These are phyloP conservation scores for Tetropium fuscum DNA, from an alignment of 2,888 invertebrate genomes.

Conservation along the genomic window DNA sequence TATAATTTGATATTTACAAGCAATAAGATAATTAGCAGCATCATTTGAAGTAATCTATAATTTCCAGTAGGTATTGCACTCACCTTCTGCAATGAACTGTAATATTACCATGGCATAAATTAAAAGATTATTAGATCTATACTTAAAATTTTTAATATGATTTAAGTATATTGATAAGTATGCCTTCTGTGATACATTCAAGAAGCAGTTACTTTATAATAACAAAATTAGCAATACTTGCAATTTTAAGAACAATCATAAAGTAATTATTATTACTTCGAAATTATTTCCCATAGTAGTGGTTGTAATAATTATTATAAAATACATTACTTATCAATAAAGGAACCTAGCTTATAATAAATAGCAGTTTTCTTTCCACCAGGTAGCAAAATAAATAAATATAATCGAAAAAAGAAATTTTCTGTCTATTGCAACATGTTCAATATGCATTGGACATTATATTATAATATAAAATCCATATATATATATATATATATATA, in stretches of 20 bases:
- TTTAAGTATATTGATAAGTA: neutral
- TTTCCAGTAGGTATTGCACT: no score
- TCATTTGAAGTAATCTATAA: no score
- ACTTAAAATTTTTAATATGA: no score
- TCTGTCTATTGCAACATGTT: neutral
- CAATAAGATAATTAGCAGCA: no score
- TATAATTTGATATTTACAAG: no score
- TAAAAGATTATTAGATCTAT: no score
- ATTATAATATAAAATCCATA: no score
- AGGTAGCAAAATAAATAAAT: neutral
- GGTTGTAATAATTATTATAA: neutral
- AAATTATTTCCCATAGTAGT: neutral
- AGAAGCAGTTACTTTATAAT: neutral
- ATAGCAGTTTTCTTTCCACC: neutral
- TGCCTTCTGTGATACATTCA: slow-evolving; percentile 5
- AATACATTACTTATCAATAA: neutral
- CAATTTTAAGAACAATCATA: slow-evolving; percentile 3
- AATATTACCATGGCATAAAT: no score
- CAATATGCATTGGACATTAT: no score
- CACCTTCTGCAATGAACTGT: no score
- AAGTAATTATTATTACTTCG: neutral
- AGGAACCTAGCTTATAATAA: neutral
- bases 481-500: no score
- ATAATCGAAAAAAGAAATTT: neutral
- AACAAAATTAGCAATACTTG: slow-evolving; percentile 4